These are phyloP conservation scores for Lissocephala sabroskyi DNA, from an alignment of 2,888 invertebrate genomes.

Conservation along the genomic window DNA sequence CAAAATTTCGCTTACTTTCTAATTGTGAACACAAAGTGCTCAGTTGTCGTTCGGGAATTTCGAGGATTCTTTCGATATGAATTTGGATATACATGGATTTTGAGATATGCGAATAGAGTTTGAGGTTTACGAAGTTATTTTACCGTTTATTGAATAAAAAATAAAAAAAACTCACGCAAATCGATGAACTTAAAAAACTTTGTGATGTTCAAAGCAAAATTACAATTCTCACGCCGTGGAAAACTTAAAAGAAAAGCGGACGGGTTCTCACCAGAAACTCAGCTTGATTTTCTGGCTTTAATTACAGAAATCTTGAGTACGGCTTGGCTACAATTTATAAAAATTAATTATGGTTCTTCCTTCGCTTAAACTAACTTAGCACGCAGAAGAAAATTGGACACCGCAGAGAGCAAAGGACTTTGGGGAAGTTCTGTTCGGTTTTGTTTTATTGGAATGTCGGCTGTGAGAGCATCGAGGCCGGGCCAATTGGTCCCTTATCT, in stretches of 20 bases:
- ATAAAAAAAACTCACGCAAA: conserved; percentile 54
- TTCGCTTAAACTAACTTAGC: conserved; percentile 38
- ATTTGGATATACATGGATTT: too few species aligned
- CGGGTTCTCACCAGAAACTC: conserved; percentile 16
- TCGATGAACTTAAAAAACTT: conserved; percentile 15
- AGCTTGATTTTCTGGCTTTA: too few species aligned
- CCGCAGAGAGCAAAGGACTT: neutral
- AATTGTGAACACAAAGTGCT: conserved; percentile 32
- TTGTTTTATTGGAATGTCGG: conserved; percentile 1
- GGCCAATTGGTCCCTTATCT: conserved; percentile 65
- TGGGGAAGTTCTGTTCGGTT: neutral
- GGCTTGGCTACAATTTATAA: too few species aligned
- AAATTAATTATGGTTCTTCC: too few species aligned
- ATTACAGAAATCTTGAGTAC: too few species aligned
- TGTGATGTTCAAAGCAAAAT: conserved; percentile 17
- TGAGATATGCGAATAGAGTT: too few species aligned
- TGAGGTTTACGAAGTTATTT: conserved; percentile 59
- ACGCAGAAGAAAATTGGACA: conserved; percentile 13
- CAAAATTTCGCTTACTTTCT: conserved; percentile 40
- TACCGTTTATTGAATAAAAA: conserved; percentile 65
- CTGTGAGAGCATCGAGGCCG: conserved; percentile 1
- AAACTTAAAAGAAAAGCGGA: conserved; percentile 15
- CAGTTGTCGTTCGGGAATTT: conserved; percentile 6
- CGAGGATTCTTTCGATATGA: conserved; percentile 2
- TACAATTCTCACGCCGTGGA: too few species aligned